phyloP scores from a whole-genome alignment of 2,797 vertebrate species.

The Telmatherina bonti region DNA sequence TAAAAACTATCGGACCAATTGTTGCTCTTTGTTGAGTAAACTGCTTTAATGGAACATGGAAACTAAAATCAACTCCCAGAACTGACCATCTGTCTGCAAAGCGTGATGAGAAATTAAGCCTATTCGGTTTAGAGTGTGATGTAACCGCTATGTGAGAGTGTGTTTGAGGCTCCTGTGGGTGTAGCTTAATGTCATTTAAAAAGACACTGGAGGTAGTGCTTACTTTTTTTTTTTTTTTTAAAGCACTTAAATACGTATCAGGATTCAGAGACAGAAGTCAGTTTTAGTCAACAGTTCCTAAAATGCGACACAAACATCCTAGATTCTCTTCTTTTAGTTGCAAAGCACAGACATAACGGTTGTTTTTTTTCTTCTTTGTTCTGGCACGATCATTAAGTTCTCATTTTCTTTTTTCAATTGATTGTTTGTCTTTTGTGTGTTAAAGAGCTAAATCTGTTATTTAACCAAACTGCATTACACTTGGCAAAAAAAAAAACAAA shows the following conservation, averaged over 20 bases:
- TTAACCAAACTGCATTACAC: slow-evolving; percentile 8
- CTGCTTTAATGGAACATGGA: slow-evolving; percentile 45
- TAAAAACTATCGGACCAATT: slow-evolving; percentile 35
- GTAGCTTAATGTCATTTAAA: slow-evolving; percentile 22
- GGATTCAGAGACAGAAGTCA: slow-evolving; percentile 9
- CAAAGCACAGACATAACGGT: background rate
- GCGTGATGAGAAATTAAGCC: slow-evolving; percentile 5
- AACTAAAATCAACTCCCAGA: slow-evolving; percentile 33
- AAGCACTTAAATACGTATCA: slow-evolving; percentile 19
- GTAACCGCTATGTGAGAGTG: slow-evolving; percentile 4
- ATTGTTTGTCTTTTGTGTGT: background rate
- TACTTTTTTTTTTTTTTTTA: slow-evolving; percentile 8
- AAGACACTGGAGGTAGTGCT: slow-evolving; percentile 24
- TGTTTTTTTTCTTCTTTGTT: background rate
- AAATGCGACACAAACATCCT: slow-evolving; percentile 8
- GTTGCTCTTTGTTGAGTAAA: slow-evolving; percentile 19
- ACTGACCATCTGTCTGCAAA: slow-evolving; percentile 32
- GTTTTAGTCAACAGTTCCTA: slow-evolving; percentile 4
- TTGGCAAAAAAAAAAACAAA: background rate
- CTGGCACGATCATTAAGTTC: background rate
- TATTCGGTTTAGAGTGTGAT: background rate
- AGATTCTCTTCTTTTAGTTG: background rate
- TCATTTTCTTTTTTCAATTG: background rate
- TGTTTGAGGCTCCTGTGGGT: slow-evolving; percentile 19
- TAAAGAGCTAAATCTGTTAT: background rate